Conservation (phyloP, 2,113 vertebrate species). For the Nipponia nippon region DNA sequence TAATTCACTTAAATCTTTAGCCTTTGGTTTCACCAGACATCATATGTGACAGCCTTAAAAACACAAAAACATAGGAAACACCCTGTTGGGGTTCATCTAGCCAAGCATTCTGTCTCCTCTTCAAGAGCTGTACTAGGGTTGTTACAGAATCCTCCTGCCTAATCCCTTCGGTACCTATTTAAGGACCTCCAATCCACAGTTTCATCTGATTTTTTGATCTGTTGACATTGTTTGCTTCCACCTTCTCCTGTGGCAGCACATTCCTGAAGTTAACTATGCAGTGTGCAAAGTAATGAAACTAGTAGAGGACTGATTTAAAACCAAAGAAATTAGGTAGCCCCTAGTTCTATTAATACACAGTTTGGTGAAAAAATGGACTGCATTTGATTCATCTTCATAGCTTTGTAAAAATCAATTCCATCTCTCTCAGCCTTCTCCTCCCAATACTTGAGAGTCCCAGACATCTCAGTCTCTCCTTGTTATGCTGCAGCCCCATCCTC, state of each 20-base stretch:
- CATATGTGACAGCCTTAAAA: neutral
- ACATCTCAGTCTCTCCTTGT: neutral
- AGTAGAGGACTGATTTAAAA: neutral
- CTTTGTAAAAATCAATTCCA: neutral
- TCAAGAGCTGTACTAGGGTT: neutral
- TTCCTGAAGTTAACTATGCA: neutral
- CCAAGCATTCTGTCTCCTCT: neutral
- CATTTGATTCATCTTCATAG: neutral
- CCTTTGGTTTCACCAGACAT: neutral
- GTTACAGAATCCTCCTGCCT: neutral
- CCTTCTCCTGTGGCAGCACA: neutral
- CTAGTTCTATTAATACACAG: neutral
- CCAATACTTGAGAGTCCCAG: neutral
- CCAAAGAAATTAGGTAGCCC: neutral
- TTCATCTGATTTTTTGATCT: neutral
- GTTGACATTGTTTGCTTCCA: neutral
- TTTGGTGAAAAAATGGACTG: neutral
- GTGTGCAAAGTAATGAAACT: neutral
- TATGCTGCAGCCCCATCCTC: neutral
- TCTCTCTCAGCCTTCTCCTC: neutral
- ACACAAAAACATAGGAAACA: neutral
- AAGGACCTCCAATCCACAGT: neutral
- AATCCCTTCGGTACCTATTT: neutral
- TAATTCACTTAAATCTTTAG: neutral
- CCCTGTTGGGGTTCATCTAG: neutral